Percentiles rank a stretch among this genome's conserved stretches.
Conservation (phyloP, 2,888 invertebrate genomes). For the Polylopha cassiicola region DNA sequence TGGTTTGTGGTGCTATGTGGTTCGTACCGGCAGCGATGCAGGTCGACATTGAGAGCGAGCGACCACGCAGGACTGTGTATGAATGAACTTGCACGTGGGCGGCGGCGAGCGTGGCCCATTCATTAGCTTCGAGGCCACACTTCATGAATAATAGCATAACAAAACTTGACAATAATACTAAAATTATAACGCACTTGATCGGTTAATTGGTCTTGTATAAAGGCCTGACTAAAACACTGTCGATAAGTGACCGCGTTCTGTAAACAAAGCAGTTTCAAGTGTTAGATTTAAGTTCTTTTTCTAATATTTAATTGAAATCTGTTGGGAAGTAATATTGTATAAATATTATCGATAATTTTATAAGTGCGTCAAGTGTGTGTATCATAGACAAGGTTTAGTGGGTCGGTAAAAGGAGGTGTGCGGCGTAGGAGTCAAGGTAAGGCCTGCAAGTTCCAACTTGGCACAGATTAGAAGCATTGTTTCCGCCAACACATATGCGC, state of each 20-base stretch:
- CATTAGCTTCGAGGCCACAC: constrained; percentile 69
- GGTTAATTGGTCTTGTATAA: constrained; percentile 13
- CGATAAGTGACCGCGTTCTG: too few relatives aligned
- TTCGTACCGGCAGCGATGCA: constrained; percentile 32
- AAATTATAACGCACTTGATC: constrained; percentile 31
- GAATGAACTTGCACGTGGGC: constrained; percentile 69
- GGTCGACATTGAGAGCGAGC: constrained; percentile 53
- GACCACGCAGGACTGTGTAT: constrained; percentile 65
- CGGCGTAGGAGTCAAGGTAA: constrained; percentile 76
- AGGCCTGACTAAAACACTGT: constrained; percentile 2
- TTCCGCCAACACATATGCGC: constrained; percentile 65
- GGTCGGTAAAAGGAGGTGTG: constrained; percentile 58
- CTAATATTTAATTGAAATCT: background rate
- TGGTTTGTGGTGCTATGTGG: constrained; percentile 26
- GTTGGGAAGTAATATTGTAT: too few relatives aligned
- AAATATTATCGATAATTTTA: too few relatives aligned
- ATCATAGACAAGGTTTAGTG: constrained; percentile 48
- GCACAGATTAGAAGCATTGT: constrained; percentile 61
- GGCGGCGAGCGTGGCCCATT: constrained; percentile 57
- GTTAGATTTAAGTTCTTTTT: background rate
- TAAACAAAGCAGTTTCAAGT: too few relatives aligned
- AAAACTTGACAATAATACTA: constrained; percentile 60
- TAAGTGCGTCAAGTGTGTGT: constrained; percentile 25
- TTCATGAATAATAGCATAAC: constrained; percentile 72
- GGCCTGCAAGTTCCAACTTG: constrained; percentile 65